Base-by-base conservation (phyloP, 2,888 invertebrate genomes). In the Pteria penguin region DNA sequence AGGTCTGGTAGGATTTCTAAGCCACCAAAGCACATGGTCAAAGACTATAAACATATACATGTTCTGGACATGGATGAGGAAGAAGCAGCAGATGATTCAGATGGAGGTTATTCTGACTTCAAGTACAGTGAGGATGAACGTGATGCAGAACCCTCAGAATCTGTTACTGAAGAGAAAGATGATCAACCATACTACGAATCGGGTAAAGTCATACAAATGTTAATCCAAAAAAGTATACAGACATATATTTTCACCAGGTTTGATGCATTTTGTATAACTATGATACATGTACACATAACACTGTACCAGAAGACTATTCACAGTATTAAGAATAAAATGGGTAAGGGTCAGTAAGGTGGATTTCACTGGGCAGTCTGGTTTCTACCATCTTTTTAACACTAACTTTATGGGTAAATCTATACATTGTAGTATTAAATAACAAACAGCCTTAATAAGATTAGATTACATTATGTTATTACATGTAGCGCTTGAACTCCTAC, bases 1-100 rank as follows among this genome's bases (percentile, higher is more conserved):
- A 90, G 94, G 75, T 94, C 90, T 18, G 92, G 92, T 4, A 92
- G 94, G 63, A 92, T 94, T 32, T 94, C 94, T 0, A 93, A 94
- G 69, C 94, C 94, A 0, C 94, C 94, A 0, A 93, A 93, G 57
- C 94, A 94, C 84, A 94, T 94, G 93, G 93, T 94, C 24, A 93
- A 94, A 78, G 94, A 94, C 87, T 94, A 94, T 86, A 94, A 94
- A 82, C 93, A 94, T 73, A 91, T 94, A 68, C 94, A 94, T 85
- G 93, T 93, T 72, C 86, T 93, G 57, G 94, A 94, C 81, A 93
- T 94, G 84, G 92, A 93, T 82, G 93, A 94, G 80, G 94, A 94
- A 18, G 74, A 78, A 61, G 57, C 63, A 27, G 90, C 93, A 76
- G 94, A 94, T 85, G 94, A 94, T 83, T 94, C 94, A 11, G 94